These are phyloP conservation scores for Amia ocellicauda DNA, from an alignment of 2,113 vertebrate genomes.

Conservation along the genomic window DNA sequence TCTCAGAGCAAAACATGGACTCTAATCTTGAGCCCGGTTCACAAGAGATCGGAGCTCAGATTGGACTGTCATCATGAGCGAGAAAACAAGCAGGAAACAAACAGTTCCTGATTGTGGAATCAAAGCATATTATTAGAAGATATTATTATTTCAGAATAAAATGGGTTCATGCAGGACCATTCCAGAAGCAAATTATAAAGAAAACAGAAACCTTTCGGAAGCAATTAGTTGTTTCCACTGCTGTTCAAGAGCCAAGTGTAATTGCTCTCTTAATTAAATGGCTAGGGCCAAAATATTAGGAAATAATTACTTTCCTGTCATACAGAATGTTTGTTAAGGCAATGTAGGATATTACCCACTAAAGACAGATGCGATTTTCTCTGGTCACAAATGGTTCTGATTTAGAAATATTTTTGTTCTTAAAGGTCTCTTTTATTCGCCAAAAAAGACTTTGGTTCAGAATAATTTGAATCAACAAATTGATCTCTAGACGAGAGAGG, in stretches of 20 bases:
- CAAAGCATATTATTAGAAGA: neutral
- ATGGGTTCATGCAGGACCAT: conserved; percentile 31
- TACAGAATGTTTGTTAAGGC: conserved; percentile 20
- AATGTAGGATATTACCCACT: conserved; percentile 20
- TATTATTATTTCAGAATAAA: conserved; percentile 26
- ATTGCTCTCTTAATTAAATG: conserved; percentile 35
- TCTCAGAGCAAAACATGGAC: too few species aligned
- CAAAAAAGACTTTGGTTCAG: too few species aligned
- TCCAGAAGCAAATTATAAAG: conserved; percentile 38
- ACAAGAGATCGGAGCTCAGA: too few species aligned
- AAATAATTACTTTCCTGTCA: conserved; percentile 14
- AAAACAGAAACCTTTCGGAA: conserved; percentile 31
- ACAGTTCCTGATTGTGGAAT: neutral
- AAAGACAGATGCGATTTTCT: conserved; percentile 9
- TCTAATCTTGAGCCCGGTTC: too few species aligned
- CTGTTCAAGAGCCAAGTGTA: conserved; percentile 34
- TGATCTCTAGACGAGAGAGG: too few species aligned
- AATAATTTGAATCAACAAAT: too few species aligned
- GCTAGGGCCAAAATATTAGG: neutral
- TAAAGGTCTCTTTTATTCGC: too few species aligned
- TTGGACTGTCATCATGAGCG: too few species aligned
- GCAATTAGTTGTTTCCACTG: conserved; percentile 32
- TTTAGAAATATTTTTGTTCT: neutral
- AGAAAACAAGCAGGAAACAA: neutral
- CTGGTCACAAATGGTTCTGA: conserved; percentile 11